Evolutionary conservation across 2,797 vertebrate species (phyloP).

Genomic region (Delichon dasypus): DNA sequence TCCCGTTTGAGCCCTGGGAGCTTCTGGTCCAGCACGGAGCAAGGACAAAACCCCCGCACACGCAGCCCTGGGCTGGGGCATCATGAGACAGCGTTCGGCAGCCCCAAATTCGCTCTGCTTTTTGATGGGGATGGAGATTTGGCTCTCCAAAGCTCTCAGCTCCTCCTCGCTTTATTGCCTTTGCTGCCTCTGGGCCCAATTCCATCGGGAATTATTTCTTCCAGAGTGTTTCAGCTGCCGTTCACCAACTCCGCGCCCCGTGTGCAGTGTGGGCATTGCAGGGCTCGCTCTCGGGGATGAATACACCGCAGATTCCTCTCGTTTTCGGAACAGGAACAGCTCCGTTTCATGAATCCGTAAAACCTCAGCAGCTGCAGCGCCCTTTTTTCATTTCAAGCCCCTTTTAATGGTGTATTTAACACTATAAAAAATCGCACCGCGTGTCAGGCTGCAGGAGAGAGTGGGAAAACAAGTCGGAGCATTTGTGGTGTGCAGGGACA

Average conservation of each 20-base stretch:
- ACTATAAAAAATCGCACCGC: fast-evolving
- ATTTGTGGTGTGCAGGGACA: fast-evolving
- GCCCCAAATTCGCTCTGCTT: not conserved
- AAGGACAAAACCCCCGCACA: fast-evolving
- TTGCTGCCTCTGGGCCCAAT: not conserved
- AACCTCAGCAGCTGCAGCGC: not conserved
- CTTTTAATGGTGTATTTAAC: not conserved
- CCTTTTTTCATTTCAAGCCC: not conserved
- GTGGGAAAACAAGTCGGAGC: fast-evolving
- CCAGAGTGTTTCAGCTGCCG: not conserved
- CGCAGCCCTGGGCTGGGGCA: fast-evolving
- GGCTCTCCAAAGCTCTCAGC: not conserved
- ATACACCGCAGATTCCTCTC: fast-evolving
- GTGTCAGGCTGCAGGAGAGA: not conserved
- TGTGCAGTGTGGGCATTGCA: fast-evolving
- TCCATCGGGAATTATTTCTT: not conserved
- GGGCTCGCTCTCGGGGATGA: fast-evolving
- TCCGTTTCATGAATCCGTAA: not conserved
- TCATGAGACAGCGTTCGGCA: fast-evolving
- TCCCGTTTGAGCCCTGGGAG: not conserved
- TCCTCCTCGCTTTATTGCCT: not conserved
- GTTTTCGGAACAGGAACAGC: not conserved
- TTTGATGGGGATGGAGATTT: fast-evolving
- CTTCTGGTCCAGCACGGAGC: fast-evolving
- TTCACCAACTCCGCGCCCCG: not conserved